phyloP scores from a whole-genome alignment of 2,888 invertebrate genomes.

The Peribatodes rhomboidaria region DNA sequence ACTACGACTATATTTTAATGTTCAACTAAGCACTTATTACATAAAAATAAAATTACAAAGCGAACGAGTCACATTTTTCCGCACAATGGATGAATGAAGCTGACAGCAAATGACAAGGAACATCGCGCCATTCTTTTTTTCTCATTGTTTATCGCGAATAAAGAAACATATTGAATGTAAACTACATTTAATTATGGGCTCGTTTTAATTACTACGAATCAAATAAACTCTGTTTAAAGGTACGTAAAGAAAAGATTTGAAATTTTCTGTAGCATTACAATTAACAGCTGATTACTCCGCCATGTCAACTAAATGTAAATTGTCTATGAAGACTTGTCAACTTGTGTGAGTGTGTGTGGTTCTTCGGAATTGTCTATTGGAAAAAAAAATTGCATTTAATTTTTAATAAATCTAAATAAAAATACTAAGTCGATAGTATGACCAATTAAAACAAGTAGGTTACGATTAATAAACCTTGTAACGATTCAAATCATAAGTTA shows the following conservation, averaged over 20 bases:
- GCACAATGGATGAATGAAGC: constrained; percentile 84
- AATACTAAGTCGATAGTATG: too few species aligned
- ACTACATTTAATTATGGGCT: constrained; percentile 48
- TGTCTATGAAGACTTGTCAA: constrained; percentile 50
- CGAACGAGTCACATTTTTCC: constrained; percentile 84
- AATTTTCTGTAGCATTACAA: constrained; percentile 72
- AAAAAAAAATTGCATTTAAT: too few species aligned
- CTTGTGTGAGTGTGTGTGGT: too few species aligned
- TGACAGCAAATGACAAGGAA: constrained; percentile 83
- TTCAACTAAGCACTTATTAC: constrained; percentile 65
- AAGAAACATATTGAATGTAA: constrained; percentile 43
- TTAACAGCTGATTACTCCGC: constrained; percentile 85
- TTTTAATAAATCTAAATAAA: too few species aligned
- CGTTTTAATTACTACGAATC: constrained; percentile 31
- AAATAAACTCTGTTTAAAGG: constrained; percentile 12
- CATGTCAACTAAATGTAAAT: constrained; percentile 70
- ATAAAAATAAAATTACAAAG: constrained; percentile 78
- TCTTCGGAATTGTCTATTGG: too few species aligned
- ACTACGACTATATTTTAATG: constrained; percentile 64
- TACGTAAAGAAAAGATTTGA: constrained; percentile 27
- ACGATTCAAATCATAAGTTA: too few species aligned
- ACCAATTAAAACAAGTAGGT: too few species aligned
- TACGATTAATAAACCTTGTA: too few species aligned
- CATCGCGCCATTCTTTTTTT: constrained; percentile 81
- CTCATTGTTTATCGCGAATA: constrained; percentile 48